phyloP scores from a whole-genome alignment of 2,888 invertebrate genomes.

The Lypha dubia region DNA sequence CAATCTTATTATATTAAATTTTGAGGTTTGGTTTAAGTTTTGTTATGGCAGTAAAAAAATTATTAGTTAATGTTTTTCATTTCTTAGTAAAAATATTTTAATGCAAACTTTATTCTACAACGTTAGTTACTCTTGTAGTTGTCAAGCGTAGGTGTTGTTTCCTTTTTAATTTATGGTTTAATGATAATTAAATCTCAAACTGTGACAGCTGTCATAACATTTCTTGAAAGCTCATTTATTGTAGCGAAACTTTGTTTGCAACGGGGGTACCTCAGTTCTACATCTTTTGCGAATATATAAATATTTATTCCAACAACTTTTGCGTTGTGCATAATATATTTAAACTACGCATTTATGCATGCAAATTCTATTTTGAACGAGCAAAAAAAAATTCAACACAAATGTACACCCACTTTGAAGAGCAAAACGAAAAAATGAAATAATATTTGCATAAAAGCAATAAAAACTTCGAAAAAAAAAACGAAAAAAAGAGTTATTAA shows the following conservation, averaged over 20 bases:
- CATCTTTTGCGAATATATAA: conserved; percentile 1
- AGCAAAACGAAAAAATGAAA: conserved; percentile 34
- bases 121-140: conserved; percentile 1
- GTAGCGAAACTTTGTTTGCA: conserved; percentile 20
- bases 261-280: conserved; percentile 8
- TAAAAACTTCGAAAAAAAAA: conserved; percentile 15
- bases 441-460: conserved; percentile 54
- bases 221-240: conserved; percentile 63
- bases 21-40: background rate
- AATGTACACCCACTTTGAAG: conserved; percentile 63
- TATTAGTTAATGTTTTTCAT: background rate
- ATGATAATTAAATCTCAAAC: conserved; percentile 69
- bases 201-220: conserved; percentile 72
- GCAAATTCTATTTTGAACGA: conserved; percentile 47
- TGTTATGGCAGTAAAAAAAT: too few species aligned
- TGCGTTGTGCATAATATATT: conserved; percentile 65
- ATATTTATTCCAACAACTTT: conserved; percentile 17
- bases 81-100: conserved; percentile 1
- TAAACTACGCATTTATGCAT: conserved; percentile 71
- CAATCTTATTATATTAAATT: background rate
- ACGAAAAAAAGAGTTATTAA: conserved; percentile 37
- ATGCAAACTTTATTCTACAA: background rate
- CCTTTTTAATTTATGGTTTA: conserved; percentile 61
- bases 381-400: conserved; percentile 19
- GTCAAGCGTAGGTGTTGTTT: conserved; percentile 62